phyloP scores from a whole-genome alignment of 2,888 invertebrate genomes.

The Leistus spinibarbis region DNA sequence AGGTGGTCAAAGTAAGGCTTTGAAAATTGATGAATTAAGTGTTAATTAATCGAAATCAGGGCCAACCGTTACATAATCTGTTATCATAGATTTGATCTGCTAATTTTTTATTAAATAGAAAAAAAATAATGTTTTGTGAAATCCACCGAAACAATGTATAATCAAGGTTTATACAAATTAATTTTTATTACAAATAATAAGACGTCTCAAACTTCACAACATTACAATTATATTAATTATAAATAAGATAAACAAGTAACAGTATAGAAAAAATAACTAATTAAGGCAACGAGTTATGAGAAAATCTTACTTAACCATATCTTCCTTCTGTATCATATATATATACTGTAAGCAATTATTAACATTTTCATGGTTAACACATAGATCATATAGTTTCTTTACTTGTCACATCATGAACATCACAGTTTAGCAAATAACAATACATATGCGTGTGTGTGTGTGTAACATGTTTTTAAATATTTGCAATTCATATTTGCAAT shows the following conservation, averaged over 20 bases:
- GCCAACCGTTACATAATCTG: too few relatives aligned
- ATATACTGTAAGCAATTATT: not conserved
- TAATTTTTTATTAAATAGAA: too few relatives aligned
- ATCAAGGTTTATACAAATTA: conserved; percentile 30
- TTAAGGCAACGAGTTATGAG: not conserved
- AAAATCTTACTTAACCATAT: not conserved
- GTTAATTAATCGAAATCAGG: too few relatives aligned
- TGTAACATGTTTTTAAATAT: conserved; percentile 14
- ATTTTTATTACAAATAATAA: conserved; percentile 30
- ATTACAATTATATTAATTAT: conserved; percentile 32
- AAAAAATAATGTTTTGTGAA: too few relatives aligned
- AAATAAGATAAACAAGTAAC: not conserved
- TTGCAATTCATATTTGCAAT: conserved; percentile 20
- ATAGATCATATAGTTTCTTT: not conserved
- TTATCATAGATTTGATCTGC: too few relatives aligned
- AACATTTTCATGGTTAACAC: not conserved
- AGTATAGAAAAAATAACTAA: not conserved
- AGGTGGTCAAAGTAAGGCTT: too few relatives aligned
- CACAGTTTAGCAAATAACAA: not conserved
- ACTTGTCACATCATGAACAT: not conserved
- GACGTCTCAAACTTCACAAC: conserved; percentile 16
- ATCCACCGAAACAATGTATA: not conserved
- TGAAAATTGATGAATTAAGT: too few relatives aligned
- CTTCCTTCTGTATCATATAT: not conserved
- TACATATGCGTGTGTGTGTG: conserved; percentile 10